Evolutionary conservation across 1,140 invertebrate species (phyloP), one percentile per base, ranked within the genome.

Genomic region (Heliothis subflexa): DNA sequence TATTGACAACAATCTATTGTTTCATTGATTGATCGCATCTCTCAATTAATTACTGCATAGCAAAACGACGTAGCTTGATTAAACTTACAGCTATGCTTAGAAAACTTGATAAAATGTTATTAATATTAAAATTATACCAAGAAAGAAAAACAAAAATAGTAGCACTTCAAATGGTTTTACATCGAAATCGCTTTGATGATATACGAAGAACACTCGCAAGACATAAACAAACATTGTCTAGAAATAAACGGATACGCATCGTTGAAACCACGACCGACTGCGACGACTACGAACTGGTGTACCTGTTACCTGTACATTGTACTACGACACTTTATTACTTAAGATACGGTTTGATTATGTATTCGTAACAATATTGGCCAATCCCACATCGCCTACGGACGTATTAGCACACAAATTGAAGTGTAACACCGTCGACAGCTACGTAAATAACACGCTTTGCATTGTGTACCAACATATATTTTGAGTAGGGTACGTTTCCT

Each of bases 401-500:
- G 61, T 62, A 83, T 78, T 81, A 78, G 64, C 78, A 83, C 80
- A 80, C 62, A 84, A 84, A 80, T 76, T 84, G 59, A 75, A 83
- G 62, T 49, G 59, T 71, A 76, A n/a, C 49, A 52, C 47, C 59
- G 21, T 25, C 78, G 54, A 77, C 80, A 84, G 78, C 78, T 82
- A 78, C 33, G 71, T 73, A 81, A 81, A 81, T 78, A 81, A 70
- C n/a, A 70, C 52, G 47, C 71, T 77, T 75, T 52, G 73, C 28
- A 76, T 76, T 55, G 25, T 66, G 14, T 76, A 66, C 57, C 16
- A 25, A 16, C 40, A 71, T n/a, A 54, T 16, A 49, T 66, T 66
- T 49, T 33, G 50, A 55, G 45, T 55, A 71, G 68, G 18, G 13
- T 50, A 12, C 12, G n/a, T 71, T 40, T 55, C 14, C 7, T 40